Evolutionary conservation across 2,888 invertebrate species (phyloP).

Genomic region (Hanleya hanleyi): DNA sequence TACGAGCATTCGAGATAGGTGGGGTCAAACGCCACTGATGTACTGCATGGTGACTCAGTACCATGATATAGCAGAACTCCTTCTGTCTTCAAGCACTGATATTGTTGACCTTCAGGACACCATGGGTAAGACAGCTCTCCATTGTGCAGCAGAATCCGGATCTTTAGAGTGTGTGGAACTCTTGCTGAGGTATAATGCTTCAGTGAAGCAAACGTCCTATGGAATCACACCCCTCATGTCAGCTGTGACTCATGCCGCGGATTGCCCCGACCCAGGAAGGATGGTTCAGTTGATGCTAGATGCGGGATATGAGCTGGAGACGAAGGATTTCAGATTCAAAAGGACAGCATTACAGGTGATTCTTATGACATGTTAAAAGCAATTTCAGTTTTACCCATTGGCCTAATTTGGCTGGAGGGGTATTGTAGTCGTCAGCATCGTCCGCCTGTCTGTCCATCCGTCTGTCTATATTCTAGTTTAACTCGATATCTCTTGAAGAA

Average conservation of each 20-base stretch:
- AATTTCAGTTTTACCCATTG: too few relatives aligned
- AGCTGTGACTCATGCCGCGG: constrained; percentile 31
- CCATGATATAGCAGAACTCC: constrained; percentile 53
- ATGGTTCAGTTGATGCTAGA: constrained; percentile 42
- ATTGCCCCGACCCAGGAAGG: constrained; percentile 24
- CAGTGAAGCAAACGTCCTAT: constrained; percentile 43
- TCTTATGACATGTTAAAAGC: too few relatives aligned
- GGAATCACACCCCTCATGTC: constrained; percentile 61
- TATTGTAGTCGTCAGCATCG: too few relatives aligned
- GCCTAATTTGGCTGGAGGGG: too few relatives aligned
- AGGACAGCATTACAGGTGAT: constrained; percentile 60
- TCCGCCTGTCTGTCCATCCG: too few relatives aligned
- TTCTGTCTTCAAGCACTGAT: constrained; percentile 35
- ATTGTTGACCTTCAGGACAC: constrained; percentile 47
- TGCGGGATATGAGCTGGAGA: constrained; percentile 48
- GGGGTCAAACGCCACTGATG: constrained; percentile 67
- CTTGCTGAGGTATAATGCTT: constrained; percentile 47
- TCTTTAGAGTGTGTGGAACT: constrained; percentile 45
- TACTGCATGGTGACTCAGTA: constrained; percentile 52
- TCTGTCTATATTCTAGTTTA: too few relatives aligned
- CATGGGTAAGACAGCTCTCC: constrained; percentile 54
- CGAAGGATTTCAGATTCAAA: constrained; percentile 47
- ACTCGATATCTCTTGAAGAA: too few relatives aligned
- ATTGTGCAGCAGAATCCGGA: constrained; percentile 55
- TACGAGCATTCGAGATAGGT: constrained; percentile 55